Evolutionary conservation across 2,888 invertebrate genomes (phyloP).

Genomic region (Hydrotaea diabolus): DNA sequence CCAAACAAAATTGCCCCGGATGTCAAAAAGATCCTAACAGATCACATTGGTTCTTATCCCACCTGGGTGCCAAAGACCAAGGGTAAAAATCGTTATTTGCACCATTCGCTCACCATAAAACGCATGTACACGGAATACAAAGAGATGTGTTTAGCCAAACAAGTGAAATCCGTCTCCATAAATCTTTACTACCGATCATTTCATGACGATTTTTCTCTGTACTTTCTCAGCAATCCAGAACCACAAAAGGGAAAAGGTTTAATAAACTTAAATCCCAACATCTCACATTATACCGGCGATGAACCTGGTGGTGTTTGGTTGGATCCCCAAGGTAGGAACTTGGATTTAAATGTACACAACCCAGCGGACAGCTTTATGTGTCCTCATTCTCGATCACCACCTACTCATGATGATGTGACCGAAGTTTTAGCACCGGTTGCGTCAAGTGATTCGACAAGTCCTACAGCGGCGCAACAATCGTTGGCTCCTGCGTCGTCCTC

Average conservation of each 20-base stretch:
- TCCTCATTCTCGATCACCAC: background rate
- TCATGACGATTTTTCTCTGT: slow-evolving; percentile 65
- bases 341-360: slow-evolving; percentile 24
- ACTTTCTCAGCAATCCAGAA: slow-evolving; percentile 57
- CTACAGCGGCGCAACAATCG: background rate
- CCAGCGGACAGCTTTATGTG: slow-evolving; percentile 11
- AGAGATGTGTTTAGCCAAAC: slow-evolving; percentile 52
- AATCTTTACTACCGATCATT: slow-evolving; percentile 64
- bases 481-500: slow-evolving; percentile 4
- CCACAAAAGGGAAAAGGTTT: slow-evolving; percentile 44
- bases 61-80: slow-evolving; percentile 68
- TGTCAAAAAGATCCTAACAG: slow-evolving; percentile 50
- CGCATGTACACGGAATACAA: slow-evolving; percentile 67
- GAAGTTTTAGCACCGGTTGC: background rate
- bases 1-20: slow-evolving; percentile 63
- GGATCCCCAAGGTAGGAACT: slow-evolving; percentile 25
- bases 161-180: slow-evolving; percentile 51
- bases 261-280: slow-evolving; percentile 60
- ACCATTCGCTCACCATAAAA: slow-evolving; percentile 65
- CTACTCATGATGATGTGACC: background rate
- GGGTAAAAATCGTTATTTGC: slow-evolving; percentile 65
- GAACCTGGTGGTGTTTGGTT: slow-evolving; percentile 69
- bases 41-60: slow-evolving; percentile 66
- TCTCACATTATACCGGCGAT: slow-evolving; percentile 68
- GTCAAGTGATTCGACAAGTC: background rate